Base-by-base conservation (phyloP, 2,888 invertebrate genomes). In the Podabrus alpinus region DNA sequence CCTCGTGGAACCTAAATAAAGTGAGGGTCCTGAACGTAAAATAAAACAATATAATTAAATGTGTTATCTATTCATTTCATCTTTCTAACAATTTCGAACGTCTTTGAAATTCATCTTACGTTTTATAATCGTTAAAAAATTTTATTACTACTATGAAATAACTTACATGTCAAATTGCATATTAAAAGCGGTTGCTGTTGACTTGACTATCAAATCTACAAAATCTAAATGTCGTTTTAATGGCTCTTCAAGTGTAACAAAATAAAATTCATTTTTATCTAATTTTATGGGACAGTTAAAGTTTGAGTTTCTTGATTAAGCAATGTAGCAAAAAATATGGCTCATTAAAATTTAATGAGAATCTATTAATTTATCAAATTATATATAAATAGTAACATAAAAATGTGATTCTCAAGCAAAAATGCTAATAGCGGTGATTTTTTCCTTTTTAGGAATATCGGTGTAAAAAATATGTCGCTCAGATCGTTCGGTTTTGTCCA, bases 191-290 rank as follows among this genome's bases (percentile, higher is more conserved):
- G 9, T 16, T 21, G 21, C 15, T 13, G 62, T 11, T 21, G 19
- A 64, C 62, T 19, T 64, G 17, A 17, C 62, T 19, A 64, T 64
- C 62, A 64, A 64, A 64, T n/a, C 19, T 19, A 64, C 19, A 64
- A 64, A 64, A 64, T 64, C 62, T 64, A 16, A 17, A 64, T 64
- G 62, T 64, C 62, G 21, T 64, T 64, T 64, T 64, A 64, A 64
- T 64, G 62, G 21, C 19, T 64, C 21, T 64, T 64, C 19, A 64
- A 64, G 62, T 64, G 19, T 64, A 64, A 64, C 62, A 64, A 64
- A 64, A 64, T 64, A 21, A 64, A 19, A 64, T 5, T 19, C 21
- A 64, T 19, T 64, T 64, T 21, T 19, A 64, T 21, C 17, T 64
- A 64, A 64, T 19, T 64, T 64, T 17, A 64, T 64, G 62, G 62